phyloP scores from a whole-genome alignment of 2,797 vertebrate species.

The Hozukius guyotensis region DNA sequence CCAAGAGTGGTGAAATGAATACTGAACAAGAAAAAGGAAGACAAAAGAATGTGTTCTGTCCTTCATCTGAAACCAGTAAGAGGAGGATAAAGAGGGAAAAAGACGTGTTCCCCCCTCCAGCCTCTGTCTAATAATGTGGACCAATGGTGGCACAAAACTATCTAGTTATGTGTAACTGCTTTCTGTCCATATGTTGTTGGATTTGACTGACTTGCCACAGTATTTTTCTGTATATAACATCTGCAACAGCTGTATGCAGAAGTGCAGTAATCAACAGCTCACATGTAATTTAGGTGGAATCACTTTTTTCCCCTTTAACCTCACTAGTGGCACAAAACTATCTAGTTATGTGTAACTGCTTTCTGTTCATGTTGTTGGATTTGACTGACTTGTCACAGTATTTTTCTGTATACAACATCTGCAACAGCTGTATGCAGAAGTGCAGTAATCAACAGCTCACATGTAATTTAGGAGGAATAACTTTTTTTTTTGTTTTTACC shows the following conservation, averaged over 20 bases:
- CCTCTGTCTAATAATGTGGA: not conserved
- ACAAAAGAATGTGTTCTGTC: not conserved
- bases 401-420: not conserved
- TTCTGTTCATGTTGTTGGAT: not conserved
- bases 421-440: not conserved
- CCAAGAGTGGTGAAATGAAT: not conserved
- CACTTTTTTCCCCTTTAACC: conserved; percentile 81
- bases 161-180: no score
- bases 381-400: no score
- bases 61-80: not conserved
- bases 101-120: not conserved
- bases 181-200: not conserved
- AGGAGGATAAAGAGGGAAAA: not conserved
- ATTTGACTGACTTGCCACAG: no score
- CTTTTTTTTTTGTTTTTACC: conserved; percentile 80
- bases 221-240: not conserved
- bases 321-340: conserved; percentile 52
- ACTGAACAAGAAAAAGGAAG: not conserved
- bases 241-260: not conserved
- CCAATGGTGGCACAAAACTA: not conserved
- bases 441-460: conserved; percentile 31
- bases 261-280: conserved; percentile 31
- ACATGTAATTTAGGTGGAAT: not conserved
- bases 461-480: conserved; percentile 9
- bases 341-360: no score